Conservation (phyloP, 2,797 vertebrate genomes). For the Brachyrhaphis roseni region DNA sequence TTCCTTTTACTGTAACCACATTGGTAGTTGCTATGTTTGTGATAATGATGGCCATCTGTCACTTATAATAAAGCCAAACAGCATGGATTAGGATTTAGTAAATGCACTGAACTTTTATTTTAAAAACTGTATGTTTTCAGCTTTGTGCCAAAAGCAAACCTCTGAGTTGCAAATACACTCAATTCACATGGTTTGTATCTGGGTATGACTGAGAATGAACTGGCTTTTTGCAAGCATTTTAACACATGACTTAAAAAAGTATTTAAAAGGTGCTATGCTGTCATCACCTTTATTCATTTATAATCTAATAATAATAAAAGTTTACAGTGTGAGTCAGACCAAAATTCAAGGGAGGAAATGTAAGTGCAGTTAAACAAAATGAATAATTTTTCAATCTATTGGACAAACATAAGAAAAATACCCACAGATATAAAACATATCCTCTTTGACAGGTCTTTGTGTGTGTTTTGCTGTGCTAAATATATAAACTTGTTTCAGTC, state of each 20-base stretch:
- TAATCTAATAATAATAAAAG: conserved; percentile 10
- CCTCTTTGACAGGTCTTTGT: neutral
- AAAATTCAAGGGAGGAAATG: neutral
- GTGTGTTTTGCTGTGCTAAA: neutral
- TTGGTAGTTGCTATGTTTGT: neutral
- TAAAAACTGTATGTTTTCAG: neutral
- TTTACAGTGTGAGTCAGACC: neutral
- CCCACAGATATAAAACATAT: neutral
- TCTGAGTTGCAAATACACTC: neutral
- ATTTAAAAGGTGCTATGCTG: neutral
- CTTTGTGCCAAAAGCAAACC: neutral
- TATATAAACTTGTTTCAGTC: neutral
- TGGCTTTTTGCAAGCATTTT: neutral
- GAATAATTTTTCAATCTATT: neutral
- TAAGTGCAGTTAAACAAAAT: neutral
- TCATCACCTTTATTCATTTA: neutral
- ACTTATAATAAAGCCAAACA: neutral
- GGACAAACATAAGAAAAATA: neutral
- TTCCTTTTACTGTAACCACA: neutral
- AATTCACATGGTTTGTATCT: neutral
- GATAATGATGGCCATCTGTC: neutral
- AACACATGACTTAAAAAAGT: neutral
- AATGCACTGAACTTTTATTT: neutral
- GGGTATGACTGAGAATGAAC: neutral
- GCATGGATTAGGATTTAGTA: neutral